These are phyloP conservation scores for Pandemis heparana DNA, from an alignment of 2,888 invertebrate species.

Conservation along the genomic window DNA sequence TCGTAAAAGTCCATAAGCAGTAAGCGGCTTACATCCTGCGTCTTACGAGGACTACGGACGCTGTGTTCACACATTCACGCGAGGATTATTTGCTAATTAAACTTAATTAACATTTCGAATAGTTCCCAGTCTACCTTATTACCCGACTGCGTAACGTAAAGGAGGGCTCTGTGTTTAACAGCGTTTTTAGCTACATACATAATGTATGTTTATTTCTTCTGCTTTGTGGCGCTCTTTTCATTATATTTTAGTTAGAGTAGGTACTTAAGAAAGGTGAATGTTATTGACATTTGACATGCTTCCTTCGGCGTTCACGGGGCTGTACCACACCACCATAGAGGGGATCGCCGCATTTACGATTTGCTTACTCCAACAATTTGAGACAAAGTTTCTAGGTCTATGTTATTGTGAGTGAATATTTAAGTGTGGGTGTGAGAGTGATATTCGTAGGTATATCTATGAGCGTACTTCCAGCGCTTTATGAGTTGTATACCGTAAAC, in stretches of 20 bases:
- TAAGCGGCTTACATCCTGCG: neutral
- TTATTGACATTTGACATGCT: neutral
- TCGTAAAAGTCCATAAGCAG: neutral
- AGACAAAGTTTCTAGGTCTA: neutral
- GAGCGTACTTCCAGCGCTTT: slow-evolving; percentile 2
- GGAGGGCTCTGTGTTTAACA: too few species aligned
- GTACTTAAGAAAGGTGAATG: too few species aligned
- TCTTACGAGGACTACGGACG: neutral
- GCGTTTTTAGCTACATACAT: too few species aligned
- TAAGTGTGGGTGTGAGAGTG: too few species aligned
- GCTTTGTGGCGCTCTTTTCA: too few species aligned
- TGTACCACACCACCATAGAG: neutral
- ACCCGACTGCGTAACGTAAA: too few species aligned
- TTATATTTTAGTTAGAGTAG: too few species aligned
- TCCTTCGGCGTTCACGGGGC: neutral
- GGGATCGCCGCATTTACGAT: neutral
- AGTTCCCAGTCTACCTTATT: neutral
- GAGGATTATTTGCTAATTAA: neutral
- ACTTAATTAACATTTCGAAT: neutral
- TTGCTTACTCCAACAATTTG: neutral
- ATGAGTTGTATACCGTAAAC: slow-evolving; percentile 86
- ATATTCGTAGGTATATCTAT: neutral
- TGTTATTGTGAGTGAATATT: neutral
- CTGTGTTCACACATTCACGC: neutral
- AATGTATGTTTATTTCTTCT: too few species aligned